Conservation (phyloP, 2,113 vertebrate species). For the Leiothrix lutea region DNA sequence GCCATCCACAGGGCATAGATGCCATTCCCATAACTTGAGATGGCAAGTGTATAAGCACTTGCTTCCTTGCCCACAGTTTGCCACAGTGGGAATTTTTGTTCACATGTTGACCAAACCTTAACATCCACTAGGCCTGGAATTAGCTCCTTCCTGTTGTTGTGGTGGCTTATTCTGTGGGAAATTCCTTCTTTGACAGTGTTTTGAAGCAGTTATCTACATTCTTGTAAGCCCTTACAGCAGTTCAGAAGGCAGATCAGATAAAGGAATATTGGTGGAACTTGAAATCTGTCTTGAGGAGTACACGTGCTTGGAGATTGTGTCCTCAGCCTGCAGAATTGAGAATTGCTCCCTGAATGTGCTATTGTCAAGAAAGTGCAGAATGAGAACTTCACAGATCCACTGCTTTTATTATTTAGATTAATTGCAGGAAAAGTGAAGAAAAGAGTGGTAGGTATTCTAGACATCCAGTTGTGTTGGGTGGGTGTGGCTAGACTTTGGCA, state of each 20-base stretch:
- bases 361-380: background rate
- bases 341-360: background rate
- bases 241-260: background rate
- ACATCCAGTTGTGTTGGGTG: background rate
- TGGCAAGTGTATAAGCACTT: background rate
- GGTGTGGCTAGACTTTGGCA: background rate
- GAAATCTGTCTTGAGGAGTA: background rate
- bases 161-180: background rate
- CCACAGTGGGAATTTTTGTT: background rate
- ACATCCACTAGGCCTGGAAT: background rate
- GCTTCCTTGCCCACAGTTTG: background rate
- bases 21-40: background rate
- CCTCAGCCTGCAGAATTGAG: background rate
- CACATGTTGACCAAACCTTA: accelerated
- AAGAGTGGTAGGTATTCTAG: background rate
- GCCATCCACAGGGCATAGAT: background rate
- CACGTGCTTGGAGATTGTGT: accelerated
- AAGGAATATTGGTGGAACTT: background rate
- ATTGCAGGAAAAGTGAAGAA: background rate
- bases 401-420: background rate
- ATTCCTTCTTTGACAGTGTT: background rate
- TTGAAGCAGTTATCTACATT: background rate
- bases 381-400: background rate
- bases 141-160: background rate
- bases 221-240: background rate